Evolutionary conservation across 1,140 invertebrate species (phyloP), one percentile per base, ranked within the genome.

Genomic region (Dysdera silvatica): DNA sequence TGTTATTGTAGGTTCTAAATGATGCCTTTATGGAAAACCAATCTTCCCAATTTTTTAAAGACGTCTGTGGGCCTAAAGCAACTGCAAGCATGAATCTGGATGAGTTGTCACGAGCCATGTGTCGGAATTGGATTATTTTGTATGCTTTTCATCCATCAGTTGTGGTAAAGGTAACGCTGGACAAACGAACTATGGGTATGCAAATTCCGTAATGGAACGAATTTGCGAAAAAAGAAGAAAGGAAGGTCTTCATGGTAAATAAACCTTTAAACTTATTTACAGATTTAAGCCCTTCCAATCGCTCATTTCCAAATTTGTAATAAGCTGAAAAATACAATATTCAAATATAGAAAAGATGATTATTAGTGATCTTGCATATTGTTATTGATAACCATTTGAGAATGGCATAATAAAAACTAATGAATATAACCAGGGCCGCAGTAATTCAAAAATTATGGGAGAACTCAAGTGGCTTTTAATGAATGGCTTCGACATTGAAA

Each of bases 181-280:
- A 1, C 95, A 98, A 77, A 83, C 85, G 18, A 98, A 98, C 78
- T 98, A 98, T 73, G 95, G 93, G 52, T 81, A 89, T 67, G 92
- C 94, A 26, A 98, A 98, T 77, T 95, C 92, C 0, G 86, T 86
- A 4, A 96, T 97, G 92, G 95, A 98, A 76, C 82, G 93, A 53
- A 86, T 82, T 18, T 79, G 80, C 33, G 81, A 82, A 68, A 67
- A 74, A 35, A 73, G 81, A 64, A 69, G 71, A 40, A 53, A 67
- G 31, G 56, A 20, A 16, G 62, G 62, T 23, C 20, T 58, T 4
- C 54, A 35, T 6, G 62, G 62, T 63, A 52, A 48, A 29, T 16
- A 40, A 40, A n/a, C 26, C 24, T 48, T 48, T n/a, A 14, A n/a
- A n/a, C n/a, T n/a, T n/a, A n/a, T n/a, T n/a, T n/a, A n/a, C n/a